Base-by-base conservation (phyloP, 2,113 vertebrate species). In the Globicephala melas region DNA sequence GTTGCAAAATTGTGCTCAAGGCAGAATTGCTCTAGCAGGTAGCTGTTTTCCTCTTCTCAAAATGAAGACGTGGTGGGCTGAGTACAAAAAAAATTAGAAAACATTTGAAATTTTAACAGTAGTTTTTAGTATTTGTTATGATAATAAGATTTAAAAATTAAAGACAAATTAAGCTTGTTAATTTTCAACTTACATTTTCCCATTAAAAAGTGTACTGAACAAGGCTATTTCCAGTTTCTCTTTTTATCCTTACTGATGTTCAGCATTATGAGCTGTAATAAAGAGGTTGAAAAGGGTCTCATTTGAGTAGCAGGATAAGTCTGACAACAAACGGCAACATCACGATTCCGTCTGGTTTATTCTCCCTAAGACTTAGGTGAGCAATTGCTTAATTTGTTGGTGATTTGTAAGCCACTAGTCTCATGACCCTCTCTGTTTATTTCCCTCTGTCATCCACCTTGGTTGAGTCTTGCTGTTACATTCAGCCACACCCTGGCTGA, bases 61-160 rank as follows among this genome's bases (percentile, higher is more conserved):
- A 93, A 60, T 62, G 71, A 92, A 44, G n/a, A 79, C 15, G 14
- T 73, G 44, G 23, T 81, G 53, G 23, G 38, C 65, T 93, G 44
- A 31, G 36, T 44, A 25, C 8, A 60, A 50, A 71, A 85, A 76
- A 81, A 70, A 38, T 33, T 2, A 71, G 41, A 68, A 86, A 93
- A 20, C 10, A 38, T 62, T 86, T 89, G 33, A 76, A 89, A 91
- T 74, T 90, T 26, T 55, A 81, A 47, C 41, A n/a, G 11, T 21
- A 47, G n/a, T 68, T 94, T 90, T 96, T 76, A 65, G 70, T 76
- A 77, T 21, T 84, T 55, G 25, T 55, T 50, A 53, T 62, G n/a
- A 60, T 50, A 74, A 50, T 67, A 50, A 77, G 50, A 89, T 96
- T 92, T 95, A 38, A 82, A 96, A 96, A 76, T 63, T 41, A 58